Conservation (phyloP, 2,113 vertebrate genomes). For the Meriones unguiculatus region DNA sequence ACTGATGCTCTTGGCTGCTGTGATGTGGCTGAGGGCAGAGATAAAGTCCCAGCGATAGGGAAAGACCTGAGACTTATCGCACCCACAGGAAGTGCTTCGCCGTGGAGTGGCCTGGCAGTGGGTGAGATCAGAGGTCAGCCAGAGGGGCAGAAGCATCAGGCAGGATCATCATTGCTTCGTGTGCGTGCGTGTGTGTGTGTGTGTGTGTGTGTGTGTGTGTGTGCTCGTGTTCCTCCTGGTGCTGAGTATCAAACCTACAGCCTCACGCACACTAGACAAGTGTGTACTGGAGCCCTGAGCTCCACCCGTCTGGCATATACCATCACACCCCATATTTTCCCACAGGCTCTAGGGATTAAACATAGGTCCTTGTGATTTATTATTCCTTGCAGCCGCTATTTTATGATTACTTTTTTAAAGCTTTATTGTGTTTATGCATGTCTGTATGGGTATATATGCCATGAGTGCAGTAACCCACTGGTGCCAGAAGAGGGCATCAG, state of each 20-base stretch:
- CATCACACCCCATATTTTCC: background rate
- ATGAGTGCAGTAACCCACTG: background rate
- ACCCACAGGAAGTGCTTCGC: slow-evolving; percentile 55
- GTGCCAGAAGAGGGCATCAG: background rate
- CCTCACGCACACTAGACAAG: background rate
- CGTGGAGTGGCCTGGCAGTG: background rate
- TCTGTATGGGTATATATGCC: background rate
- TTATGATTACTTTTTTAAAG: background rate
- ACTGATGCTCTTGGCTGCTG: background rate
- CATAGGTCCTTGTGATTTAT: background rate
- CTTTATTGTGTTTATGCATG: background rate
- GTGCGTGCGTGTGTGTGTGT: no score
- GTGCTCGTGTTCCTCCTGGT: background rate
- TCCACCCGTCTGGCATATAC: background rate
- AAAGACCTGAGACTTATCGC: background rate
- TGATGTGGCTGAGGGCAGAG: background rate
- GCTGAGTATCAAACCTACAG: background rate
- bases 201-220: background rate
- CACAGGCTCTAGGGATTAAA: background rate
- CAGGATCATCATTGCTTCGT: background rate
- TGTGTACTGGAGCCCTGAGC: background rate
- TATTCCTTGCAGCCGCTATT: background rate
- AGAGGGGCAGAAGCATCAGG: background rate
- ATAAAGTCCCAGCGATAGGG: background rate
- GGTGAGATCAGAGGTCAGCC: background rate